Conservation (phyloP, 2,888 invertebrate species). For the Conistra vaccinii region DNA sequence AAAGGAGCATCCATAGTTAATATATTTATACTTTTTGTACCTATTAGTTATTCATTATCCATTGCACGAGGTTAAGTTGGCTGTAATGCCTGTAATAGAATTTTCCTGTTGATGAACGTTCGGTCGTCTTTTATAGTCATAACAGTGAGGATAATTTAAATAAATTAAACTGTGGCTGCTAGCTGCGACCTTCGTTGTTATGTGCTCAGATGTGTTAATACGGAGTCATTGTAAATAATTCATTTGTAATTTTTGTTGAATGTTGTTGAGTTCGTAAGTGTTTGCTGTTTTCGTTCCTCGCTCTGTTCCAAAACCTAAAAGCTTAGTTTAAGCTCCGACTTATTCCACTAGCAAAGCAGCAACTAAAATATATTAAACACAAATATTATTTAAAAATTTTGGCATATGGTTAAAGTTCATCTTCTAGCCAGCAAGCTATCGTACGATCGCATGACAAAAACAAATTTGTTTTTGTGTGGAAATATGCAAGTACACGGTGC, state of each 20-base stretch:
- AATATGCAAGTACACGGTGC: constrained; percentile 66
- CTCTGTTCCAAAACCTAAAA: constrained; percentile 13
- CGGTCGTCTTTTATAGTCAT: constrained; percentile 57
- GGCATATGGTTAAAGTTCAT: not conserved
- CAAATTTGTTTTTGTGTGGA: constrained; percentile 52
- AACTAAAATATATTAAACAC: not conserved
- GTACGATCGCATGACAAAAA: constrained; percentile 55
- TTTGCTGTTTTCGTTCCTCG: constrained; percentile 33
- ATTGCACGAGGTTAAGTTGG: constrained; percentile 33
- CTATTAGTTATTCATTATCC: constrained; percentile 5
- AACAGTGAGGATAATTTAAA: constrained; percentile 65
- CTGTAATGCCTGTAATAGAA: constrained; percentile 44
- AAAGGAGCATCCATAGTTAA: not conserved
- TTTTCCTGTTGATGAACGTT: constrained; percentile 64
- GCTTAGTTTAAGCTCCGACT: not conserved
- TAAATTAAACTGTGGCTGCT: constrained; percentile 63
- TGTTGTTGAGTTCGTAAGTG: constrained; percentile 26
- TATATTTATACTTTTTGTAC: constrained; percentile 14
- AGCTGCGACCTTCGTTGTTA: constrained; percentile 67
- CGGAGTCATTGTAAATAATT: constrained; percentile 60
- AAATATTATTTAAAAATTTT: not conserved
- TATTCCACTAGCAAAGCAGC: not conserved
- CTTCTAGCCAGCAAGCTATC: constrained; percentile 10
- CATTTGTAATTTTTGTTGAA: constrained; percentile 48
- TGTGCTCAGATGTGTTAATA: constrained; percentile 70